These are phyloP conservation scores for Nasalis larvatus DNA, from an alignment of 2,113 vertebrate genomes.

Conservation along the genomic window DNA sequence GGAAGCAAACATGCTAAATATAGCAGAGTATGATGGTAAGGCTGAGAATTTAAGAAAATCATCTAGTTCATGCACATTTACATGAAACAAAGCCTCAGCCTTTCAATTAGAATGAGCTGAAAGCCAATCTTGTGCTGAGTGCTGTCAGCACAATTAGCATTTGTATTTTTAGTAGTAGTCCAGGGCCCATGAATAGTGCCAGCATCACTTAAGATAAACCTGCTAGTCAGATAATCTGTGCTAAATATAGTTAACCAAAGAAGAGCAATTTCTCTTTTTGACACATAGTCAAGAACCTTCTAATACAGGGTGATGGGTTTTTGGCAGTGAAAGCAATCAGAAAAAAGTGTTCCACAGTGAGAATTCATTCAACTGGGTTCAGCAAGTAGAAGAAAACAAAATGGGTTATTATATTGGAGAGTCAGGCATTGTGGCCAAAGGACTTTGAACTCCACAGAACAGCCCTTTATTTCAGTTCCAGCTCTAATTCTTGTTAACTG, in stretches of 20 bases:
- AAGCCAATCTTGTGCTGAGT: not conserved
- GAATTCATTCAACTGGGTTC: not conserved
- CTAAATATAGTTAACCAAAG: conserved; percentile 70
- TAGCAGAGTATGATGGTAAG: not conserved
- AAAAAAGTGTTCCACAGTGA: not conserved
- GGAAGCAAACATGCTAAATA: conserved; percentile 25
- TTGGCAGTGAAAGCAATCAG: not conserved
- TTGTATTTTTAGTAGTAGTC: not conserved
- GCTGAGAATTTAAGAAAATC: not conserved
- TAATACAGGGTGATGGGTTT: conserved; percentile 2
- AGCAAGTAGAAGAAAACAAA: not conserved
- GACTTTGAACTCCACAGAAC: not conserved
- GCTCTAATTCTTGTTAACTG: not conserved
- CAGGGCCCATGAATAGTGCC: not conserved
- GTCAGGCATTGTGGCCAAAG: not conserved
- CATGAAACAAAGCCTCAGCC: not conserved
- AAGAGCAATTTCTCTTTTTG: conserved; percentile 63
- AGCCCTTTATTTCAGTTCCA: not conserved
- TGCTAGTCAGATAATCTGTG: conserved; percentile 59
- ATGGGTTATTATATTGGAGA: not conserved
- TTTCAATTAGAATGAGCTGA: conserved; percentile 21
- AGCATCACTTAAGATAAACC: conserved; percentile 61
- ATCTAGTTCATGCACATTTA: not conserved
- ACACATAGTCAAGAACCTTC: conserved; percentile 35
- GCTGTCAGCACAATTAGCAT: conserved; percentile 45